A percentile compares a stretch with the other conserved stretches of the same genome.
phyloP scores from a whole-genome alignment of 2,113 vertebrate genomes.

The Takifugu flavidus region DNA sequence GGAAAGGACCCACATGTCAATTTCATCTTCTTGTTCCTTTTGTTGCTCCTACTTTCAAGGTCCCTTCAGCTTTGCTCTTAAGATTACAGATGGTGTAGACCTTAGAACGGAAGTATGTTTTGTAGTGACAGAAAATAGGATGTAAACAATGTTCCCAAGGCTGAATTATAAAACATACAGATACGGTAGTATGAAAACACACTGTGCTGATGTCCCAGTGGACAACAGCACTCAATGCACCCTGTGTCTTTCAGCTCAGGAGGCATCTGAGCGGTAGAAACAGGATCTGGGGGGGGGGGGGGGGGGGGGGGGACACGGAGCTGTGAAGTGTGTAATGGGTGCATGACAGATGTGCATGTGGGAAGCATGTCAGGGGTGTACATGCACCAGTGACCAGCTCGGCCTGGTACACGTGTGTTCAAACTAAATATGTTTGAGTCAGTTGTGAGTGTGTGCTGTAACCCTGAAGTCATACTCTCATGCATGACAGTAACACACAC shows the following conservation, averaged over 20 bases:
- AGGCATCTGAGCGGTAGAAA: conserved; percentile 12
- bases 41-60: too few species aligned
- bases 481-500: conserved; percentile 20
- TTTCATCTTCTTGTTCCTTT: neutral
- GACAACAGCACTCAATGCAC: conserved; percentile 21
- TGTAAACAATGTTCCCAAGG: too few species aligned
- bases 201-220: neutral
- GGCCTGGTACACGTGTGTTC: conserved; percentile 49
- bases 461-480: conserved; percentile 33
- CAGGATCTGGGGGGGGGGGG: neutral
- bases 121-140: too few species aligned
- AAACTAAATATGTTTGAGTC: conserved; percentile 15
- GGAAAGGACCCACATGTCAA: too few species aligned
- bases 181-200: too few species aligned
- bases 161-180: too few species aligned
- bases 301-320: conserved; percentile 20
- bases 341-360: conserved; percentile 58
- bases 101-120: too few species aligned
- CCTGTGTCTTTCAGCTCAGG: conserved; percentile 11
- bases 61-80: too few species aligned
- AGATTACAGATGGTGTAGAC: too few species aligned
- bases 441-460: conserved; percentile 6
- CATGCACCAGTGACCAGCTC: conserved; percentile 52
- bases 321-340: conserved; percentile 31
- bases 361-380: conserved; percentile 42